phyloP scores from a whole-genome alignment of 2,797 vertebrate species.

The Syngnathus rostellatus region DNA sequence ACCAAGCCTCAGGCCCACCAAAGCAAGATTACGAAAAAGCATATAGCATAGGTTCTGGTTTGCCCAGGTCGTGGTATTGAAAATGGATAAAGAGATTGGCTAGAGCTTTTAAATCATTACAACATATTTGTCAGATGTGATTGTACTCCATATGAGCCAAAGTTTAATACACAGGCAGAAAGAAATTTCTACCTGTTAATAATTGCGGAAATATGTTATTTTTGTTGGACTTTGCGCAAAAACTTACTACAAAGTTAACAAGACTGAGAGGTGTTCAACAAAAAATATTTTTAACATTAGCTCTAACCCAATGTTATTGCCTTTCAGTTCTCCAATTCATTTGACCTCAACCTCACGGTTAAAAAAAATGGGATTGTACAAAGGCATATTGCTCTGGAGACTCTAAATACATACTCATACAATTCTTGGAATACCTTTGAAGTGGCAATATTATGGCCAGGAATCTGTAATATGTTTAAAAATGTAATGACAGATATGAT shows the following conservation, averaged over 20 bases:
- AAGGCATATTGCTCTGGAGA: too few species aligned
- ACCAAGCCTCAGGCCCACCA: conserved; percentile 34
- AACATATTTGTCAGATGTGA: neutral
- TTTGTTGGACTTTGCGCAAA: neutral
- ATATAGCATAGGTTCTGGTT: too few species aligned
- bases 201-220: neutral
- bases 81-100: neutral
- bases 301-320: neutral
- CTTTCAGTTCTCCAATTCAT: neutral
- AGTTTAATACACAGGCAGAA: neutral
- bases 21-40: conserved; percentile 24
- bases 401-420: neutral
- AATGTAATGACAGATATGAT: conserved; percentile 9
- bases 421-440: neutral
- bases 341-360: too few species aligned
- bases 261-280: neutral
- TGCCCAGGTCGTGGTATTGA: too few species aligned
- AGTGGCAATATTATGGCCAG: neutral
- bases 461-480: neutral
- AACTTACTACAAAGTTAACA: neutral
- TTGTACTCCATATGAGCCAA: neutral
- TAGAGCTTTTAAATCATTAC: neutral
- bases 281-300: too few species aligned
- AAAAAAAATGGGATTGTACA: neutral
- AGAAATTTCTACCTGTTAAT: neutral